These are phyloP conservation scores for Augochlorella aurata DNA, from an alignment of 2,888 invertebrate species.

Conservation along the genomic window DNA sequence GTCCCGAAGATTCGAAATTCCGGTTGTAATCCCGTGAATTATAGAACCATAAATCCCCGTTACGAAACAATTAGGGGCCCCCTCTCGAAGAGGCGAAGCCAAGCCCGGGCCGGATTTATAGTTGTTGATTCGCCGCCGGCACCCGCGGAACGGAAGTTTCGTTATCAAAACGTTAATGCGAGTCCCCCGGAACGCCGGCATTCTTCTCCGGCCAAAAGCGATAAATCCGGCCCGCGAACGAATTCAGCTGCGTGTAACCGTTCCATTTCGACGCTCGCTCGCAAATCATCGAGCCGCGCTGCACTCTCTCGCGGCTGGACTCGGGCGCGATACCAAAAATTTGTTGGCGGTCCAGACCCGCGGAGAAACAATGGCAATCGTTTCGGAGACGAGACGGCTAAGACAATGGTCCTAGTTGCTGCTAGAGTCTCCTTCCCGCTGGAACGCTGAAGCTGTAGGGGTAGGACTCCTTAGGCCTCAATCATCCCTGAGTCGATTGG, in stretches of 20 bases:
- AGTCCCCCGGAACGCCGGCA: slow-evolving; percentile 14
- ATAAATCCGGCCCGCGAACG: slow-evolving; percentile 61
- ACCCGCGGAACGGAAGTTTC: not conserved
- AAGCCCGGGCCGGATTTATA: slow-evolving; percentile 17
- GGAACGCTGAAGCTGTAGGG: no score
- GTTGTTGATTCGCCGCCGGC: slow-evolving; percentile 14
- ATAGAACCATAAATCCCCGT: not conserved
- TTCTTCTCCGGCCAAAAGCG: slow-evolving; percentile 44
- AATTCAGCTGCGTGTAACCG: slow-evolving; percentile 51
- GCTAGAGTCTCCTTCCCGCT: no score
- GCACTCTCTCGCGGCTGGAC: slow-evolving; percentile 44
- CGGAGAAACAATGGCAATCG: slow-evolving; percentile 52
- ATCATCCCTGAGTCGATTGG: no score
- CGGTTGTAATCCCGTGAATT: slow-evolving; percentile 8
- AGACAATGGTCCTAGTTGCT: not conserved
- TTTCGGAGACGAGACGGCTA: slow-evolving; percentile 18
- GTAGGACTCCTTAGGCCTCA: no score
- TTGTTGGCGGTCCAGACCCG: slow-evolving; percentile 59
- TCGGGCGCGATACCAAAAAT: slow-evolving; percentile 66
- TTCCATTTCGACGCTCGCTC: slow-evolving; percentile 55
- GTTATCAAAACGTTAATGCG: slow-evolving; percentile 14
- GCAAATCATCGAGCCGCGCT: slow-evolving; percentile 45
- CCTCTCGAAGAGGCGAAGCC: slow-evolving; percentile 1
- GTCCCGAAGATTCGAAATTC: not conserved
- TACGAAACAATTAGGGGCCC: slow-evolving; percentile 17